Percentiles rank a stretch among this genome's conserved stretches.
Evolutionary conservation across 2,797 vertebrate genomes (phyloP).

Genomic region (Erithacus rubecula): DNA sequence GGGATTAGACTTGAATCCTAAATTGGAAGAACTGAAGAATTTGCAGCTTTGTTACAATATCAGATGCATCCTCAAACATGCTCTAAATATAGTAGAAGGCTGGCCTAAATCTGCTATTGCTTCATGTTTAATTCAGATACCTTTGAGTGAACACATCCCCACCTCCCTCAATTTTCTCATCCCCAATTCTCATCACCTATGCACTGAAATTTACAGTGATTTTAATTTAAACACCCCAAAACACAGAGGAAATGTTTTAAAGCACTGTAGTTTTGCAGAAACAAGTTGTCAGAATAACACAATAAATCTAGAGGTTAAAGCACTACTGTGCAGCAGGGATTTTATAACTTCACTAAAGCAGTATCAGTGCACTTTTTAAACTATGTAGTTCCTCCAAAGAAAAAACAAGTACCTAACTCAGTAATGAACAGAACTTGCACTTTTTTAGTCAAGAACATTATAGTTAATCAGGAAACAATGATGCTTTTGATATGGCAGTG

Average conservation of each 20-base stretch:
- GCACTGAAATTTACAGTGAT: not conserved
- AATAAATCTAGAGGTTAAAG: not conserved
- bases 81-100: conserved; percentile 20
- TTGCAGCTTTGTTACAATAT: not conserved
- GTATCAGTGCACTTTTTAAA: not conserved
- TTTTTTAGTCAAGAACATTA: not conserved
- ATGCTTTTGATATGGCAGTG: not conserved
- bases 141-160: not conserved
- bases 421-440: not conserved
- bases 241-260: not conserved
- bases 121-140: conserved; percentile 43
- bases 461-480: not conserved
- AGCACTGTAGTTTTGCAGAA: not conserved
- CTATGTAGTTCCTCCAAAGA: not conserved
- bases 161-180: not conserved
- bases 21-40: not conserved
- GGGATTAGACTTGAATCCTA: not conserved
- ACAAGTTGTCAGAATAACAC: not conserved
- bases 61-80: not conserved
- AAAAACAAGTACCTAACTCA: not conserved
- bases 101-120: conserved; percentile 28
- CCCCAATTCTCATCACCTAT: not conserved
- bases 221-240: not conserved
- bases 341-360: not conserved
- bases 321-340: not conserved